Evolutionary conservation across 2,113 vertebrate species (phyloP), one percentile per base, ranked within the genome.

Genomic region (Meles meles): DNA sequence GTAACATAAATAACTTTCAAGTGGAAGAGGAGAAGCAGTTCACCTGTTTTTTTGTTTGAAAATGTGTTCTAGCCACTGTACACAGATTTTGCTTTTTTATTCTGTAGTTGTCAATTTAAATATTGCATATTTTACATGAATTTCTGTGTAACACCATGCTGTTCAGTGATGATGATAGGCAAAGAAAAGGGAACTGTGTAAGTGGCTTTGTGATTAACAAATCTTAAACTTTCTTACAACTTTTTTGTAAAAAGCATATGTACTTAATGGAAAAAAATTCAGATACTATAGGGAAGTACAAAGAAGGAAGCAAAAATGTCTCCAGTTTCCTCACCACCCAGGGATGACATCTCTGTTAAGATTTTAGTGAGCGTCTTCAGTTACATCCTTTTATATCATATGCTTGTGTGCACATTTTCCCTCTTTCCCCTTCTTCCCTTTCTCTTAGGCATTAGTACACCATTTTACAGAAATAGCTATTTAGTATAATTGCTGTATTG

Each of bases 221-320:
- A 49, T 93, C 39, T 87, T 90, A 89, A 79, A 79, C 47, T 63
- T 61, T 74, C 21, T 37, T 63, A 82, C 15, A 93, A 69, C 1
- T 7, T 57, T 77, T 94, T 81, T 79, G 23, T 93, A 81, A 95
- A 90, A 88, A 63, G 77, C n/a, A 42, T 29, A 42, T 69, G 10
- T 67, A 57, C 37, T 90, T 90, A 47, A 29, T 2, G 49, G 77
- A n/a, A 77, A 88, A 93, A 77, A 44, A 27, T 31, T 59, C 7
- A 77, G 21, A 81, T 65, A 72, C 21, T n/a, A 27, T 21, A 91
- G 63, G 76, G n/a, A 88, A 84, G 10, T 96, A 91, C 42, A 76
- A 91, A 82, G 49, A 67, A 80, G 79, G 90, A 92, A 96, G 34
- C 69, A 80, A 61, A 94, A 63, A 91, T 96, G 47, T 71, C 23